phyloP scores from a whole-genome alignment of 2,888 invertebrate genomes.

The Heliconius ethilla region DNA sequence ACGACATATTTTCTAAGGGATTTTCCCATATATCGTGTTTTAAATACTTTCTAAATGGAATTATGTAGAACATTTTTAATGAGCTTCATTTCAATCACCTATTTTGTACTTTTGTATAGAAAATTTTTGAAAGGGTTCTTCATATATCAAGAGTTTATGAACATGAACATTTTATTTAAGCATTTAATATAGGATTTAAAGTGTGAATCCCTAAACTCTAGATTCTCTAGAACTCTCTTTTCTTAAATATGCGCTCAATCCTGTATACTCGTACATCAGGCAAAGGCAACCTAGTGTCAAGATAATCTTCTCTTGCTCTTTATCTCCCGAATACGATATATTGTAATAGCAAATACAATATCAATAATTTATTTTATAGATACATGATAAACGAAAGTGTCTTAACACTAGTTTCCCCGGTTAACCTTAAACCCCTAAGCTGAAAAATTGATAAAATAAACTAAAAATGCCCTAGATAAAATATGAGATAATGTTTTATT shows the following conservation, averaged over 20 bases:
- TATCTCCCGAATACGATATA: too few relatives aligned
- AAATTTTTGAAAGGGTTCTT: not conserved
- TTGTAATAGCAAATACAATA: too few relatives aligned
- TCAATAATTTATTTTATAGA: too few relatives aligned
- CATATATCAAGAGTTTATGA: too few relatives aligned
- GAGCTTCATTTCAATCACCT: constrained; percentile 19
- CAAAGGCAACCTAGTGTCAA: too few relatives aligned
- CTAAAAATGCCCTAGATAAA: not conserved
- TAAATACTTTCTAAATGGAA: constrained; percentile 1
- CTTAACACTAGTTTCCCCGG: not conserved
- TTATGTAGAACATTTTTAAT: constrained; percentile 16
- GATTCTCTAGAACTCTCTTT: too few relatives aligned
- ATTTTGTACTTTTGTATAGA: constrained; percentile 8
- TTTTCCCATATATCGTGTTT: not conserved
- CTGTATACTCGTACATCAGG: too few relatives aligned
- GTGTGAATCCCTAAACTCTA: too few relatives aligned
- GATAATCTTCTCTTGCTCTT: too few relatives aligned
- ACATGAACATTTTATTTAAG: too few relatives aligned
- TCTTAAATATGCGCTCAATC: too few relatives aligned
- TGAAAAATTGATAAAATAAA: not conserved
- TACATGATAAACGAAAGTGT: not conserved
- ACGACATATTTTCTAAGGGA: constrained; percentile 6
- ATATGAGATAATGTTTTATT: not conserved
- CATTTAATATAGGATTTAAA: too few relatives aligned
- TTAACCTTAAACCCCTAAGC: not conserved